Conservation (phyloP, 2,888 invertebrate genomes). For the Sphinx pinastri region DNA sequence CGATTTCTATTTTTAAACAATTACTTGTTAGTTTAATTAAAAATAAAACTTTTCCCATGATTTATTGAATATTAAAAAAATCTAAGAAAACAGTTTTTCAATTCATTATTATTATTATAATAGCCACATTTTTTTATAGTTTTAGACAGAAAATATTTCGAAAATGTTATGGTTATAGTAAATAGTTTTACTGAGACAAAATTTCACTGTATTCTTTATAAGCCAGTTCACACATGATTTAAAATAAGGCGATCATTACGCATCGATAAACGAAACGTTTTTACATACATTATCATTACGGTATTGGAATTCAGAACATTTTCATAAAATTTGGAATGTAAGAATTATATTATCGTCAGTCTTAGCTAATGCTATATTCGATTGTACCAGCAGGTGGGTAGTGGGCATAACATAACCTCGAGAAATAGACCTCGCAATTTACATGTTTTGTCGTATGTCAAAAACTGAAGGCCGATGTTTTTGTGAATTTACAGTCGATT, state of each 20-base stretch:
- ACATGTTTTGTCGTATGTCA: not conserved
- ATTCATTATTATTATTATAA: no score
- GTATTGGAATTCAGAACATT: not conserved
- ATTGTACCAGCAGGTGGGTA: conserved; percentile 58
- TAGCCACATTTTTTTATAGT: no score
- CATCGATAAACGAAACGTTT: conserved; percentile 2
- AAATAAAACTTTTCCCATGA: no score
- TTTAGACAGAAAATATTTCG: not conserved
- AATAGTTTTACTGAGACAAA: not conserved
- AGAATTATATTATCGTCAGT: conserved; percentile 33
- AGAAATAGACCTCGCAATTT: not conserved
- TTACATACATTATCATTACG: not conserved
- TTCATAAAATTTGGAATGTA: conserved; percentile 44
- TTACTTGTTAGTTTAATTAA: no score
- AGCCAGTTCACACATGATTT: conserved; percentile 3
- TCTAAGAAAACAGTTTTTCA: no score
- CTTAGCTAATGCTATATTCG: conserved; percentile 18
- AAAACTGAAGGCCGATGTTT: not conserved
- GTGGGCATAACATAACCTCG: not conserved
- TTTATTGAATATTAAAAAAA: no score
- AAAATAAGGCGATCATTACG: not conserved
- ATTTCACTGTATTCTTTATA: not conserved
- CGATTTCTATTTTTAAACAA: no score
- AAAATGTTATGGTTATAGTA: not conserved
- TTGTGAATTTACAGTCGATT: no score